phyloP scores from a whole-genome alignment of 2,888 invertebrate species.

The Corbicula japonica region DNA sequence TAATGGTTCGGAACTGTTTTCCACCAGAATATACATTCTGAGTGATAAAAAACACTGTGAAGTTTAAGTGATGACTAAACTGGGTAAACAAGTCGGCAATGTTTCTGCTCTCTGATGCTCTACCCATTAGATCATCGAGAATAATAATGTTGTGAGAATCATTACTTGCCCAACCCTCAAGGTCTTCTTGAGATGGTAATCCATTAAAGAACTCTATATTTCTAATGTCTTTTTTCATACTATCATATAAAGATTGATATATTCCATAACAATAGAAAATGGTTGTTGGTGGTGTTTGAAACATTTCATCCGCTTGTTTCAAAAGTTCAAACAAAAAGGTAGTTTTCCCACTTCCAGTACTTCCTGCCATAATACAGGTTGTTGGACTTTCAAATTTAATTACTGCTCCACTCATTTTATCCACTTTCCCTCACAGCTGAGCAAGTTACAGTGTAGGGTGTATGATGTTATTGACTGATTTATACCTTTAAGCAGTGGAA shows the following conservation, averaged over 20 bases:
- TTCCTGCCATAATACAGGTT: constrained; percentile 6
- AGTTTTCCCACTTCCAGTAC: constrained; percentile 1
- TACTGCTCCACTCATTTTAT: too few species aligned
- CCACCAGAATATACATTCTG: constrained; percentile 53
- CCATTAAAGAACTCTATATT: too few species aligned
- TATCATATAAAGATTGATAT: constrained; percentile 9
- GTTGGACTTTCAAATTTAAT: constrained; percentile 18
- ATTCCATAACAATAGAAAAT: constrained; percentile 12
- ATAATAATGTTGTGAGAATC: too few species aligned
- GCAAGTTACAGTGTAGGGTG: too few species aligned
- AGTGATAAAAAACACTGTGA: constrained; percentile 45
- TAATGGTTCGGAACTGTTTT: constrained; percentile 56
- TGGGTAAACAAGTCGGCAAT: constrained; percentile 49
- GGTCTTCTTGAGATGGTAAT: too few species aligned
- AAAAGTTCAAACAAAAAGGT: constrained; percentile 9
- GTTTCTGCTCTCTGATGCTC: constrained; percentile 33
- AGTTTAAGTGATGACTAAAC: constrained; percentile 50
- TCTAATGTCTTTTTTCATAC: constrained; percentile 14
- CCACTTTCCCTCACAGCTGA: too few species aligned
- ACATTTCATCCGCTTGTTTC: constrained; percentile 17
- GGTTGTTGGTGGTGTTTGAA: background rate
- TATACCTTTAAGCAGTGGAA: too few species aligned
- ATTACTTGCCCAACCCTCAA: too few species aligned
- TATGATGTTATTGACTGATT: too few species aligned
- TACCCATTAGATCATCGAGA: too few species aligned